Percentiles rank a stretch among this genome's conserved stretches.
Conservation (phyloP, 1,140 invertebrate genomes). For the Drosophila arizonae region DNA sequence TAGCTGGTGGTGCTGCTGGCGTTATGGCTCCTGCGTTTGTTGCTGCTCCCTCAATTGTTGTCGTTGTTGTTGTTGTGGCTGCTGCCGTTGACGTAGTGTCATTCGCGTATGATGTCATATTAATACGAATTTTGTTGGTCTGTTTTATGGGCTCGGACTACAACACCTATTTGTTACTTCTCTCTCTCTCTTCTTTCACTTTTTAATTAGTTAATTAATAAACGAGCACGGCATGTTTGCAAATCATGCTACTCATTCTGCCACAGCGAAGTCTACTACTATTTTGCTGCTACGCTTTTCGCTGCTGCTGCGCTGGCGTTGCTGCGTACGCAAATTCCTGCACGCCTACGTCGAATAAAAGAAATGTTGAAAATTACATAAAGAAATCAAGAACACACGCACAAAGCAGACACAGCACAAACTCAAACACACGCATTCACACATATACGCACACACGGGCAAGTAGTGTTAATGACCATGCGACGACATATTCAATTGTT, state of each 20-base stretch:
- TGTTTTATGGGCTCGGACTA: slow-evolving; percentile 15
- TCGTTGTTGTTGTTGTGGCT: slow-evolving; percentile 41
- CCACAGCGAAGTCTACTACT: slow-evolving; percentile 50
- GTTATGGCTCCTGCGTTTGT: slow-evolving; percentile 10
- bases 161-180: slow-evolving; percentile 51
- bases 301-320: slow-evolving; percentile 29
- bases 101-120: slow-evolving; percentile 79
- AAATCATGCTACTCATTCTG: slow-evolving; percentile 38
- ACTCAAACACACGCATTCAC: slow-evolving; percentile 9
- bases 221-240: slow-evolving; percentile 48
- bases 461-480: slow-evolving; percentile 57
- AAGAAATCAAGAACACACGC: slow-evolving; percentile 50
- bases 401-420: slow-evolving; percentile 44
- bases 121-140: slow-evolving; percentile 38
- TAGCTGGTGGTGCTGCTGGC: slow-evolving; percentile 15
- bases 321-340: slow-evolving; percentile 61
- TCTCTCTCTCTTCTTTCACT: slow-evolving; percentile 47
- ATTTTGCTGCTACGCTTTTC: slow-evolving; percentile 35
- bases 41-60: slow-evolving; percentile 32
- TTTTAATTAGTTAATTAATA: slow-evolving; percentile 72
- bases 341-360: slow-evolving; percentile 46
- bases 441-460: slow-evolving; percentile 8
- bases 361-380: slow-evolving; percentile 52
- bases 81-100: slow-evolving; percentile 64
- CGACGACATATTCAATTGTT: slow-evolving; percentile 65